phyloP scores from a whole-genome alignment of 2,888 invertebrate genomes.

The Drosophila conformis region DNA sequence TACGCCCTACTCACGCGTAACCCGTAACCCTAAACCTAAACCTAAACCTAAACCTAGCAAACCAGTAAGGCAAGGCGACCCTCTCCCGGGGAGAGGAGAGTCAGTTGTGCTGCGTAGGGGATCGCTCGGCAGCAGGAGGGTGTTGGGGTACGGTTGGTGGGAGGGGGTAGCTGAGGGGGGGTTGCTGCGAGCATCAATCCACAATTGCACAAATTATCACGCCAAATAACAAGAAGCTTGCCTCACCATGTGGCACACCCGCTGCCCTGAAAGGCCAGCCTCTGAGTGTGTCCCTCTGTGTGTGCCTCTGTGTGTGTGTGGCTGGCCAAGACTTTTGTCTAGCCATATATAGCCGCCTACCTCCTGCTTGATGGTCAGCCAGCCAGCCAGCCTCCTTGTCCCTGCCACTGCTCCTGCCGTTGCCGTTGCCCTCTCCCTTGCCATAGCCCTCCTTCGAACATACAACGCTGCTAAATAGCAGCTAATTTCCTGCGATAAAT shows the following conservation, averaged over 20 bases:
- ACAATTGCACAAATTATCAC: constrained; percentile 81
- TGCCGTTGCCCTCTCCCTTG: constrained; percentile 1
- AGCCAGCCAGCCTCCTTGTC: background rate
- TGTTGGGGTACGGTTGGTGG: background rate
- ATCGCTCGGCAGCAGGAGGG: background rate
- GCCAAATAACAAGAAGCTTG: constrained; percentile 74
- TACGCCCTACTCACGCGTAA: constrained; percentile 56
- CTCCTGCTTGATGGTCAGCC: constrained; percentile 15
- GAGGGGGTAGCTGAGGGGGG: background rate
- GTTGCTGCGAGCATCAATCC: constrained; percentile 42
- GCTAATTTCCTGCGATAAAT: constrained; percentile 83
- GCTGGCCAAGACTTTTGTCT: constrained; percentile 5
- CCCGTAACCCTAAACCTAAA: constrained; percentile 22
- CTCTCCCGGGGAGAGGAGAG: background rate
- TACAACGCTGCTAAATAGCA: constrained; percentile 80
- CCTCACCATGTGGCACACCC: constrained; percentile 50
- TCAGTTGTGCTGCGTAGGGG: background rate
- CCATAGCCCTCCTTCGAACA: constrained; percentile 35
- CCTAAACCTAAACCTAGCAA: constrained; percentile 32
- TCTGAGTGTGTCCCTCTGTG: background rate
- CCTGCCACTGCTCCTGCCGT: background rate
- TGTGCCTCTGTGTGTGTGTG: background rate
- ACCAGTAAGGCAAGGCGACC: constrained; percentile 15
- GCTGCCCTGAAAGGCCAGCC: constrained; percentile 13
- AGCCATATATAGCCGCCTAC: constrained; percentile 18